Conservation (phyloP, 2,797 vertebrate species). For the Harpagifer antarcticus region DNA sequence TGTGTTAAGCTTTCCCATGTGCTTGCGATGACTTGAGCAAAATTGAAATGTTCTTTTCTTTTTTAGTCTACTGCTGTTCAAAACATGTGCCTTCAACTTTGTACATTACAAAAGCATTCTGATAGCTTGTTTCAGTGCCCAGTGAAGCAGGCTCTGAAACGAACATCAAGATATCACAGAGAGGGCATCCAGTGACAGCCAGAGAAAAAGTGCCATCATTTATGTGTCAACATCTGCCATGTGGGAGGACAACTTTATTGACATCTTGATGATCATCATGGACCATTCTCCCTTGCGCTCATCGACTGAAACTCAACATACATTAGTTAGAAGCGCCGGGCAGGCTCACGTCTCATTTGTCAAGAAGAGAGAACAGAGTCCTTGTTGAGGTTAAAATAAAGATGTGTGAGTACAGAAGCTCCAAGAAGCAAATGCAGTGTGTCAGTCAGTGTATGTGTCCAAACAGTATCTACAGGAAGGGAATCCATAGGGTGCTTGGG, state of each 20-base stretch:
- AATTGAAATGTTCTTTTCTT: constrained; percentile 4
- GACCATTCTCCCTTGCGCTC: constrained; percentile 73
- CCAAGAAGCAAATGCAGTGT: constrained; percentile 33
- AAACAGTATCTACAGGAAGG: constrained; percentile 38
- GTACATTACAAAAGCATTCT: constrained; percentile 50
- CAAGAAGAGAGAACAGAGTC: constrained; percentile 48
- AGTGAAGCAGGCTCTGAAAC: constrained; percentile 65
- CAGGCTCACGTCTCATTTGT: constrained; percentile 69
- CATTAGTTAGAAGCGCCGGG: constrained; percentile 75
- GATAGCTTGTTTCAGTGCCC: constrained; percentile 60
- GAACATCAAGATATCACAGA: constrained; percentile 70
- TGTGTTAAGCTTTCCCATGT: constrained; percentile 5
- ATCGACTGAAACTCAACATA: constrained; percentile 78
- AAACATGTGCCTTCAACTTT: constrained; percentile 45
- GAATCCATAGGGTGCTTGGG: constrained; percentile 17
- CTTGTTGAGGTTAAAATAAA: constrained; percentile 61
- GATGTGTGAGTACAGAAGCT: constrained; percentile 42
- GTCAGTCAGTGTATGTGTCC: constrained; percentile 29
- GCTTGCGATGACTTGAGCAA: constrained; percentile 10
- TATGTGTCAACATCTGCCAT: constrained; percentile 82
- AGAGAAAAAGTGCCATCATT: constrained; percentile 82
- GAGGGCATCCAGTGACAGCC: constrained; percentile 74
- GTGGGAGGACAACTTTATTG: constrained; percentile 85
- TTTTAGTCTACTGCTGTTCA: background rate
- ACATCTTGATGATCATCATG: constrained; percentile 82